phyloP scores from a whole-genome alignment of 2,797 vertebrate genomes.

The Botia kubotai region DNA sequence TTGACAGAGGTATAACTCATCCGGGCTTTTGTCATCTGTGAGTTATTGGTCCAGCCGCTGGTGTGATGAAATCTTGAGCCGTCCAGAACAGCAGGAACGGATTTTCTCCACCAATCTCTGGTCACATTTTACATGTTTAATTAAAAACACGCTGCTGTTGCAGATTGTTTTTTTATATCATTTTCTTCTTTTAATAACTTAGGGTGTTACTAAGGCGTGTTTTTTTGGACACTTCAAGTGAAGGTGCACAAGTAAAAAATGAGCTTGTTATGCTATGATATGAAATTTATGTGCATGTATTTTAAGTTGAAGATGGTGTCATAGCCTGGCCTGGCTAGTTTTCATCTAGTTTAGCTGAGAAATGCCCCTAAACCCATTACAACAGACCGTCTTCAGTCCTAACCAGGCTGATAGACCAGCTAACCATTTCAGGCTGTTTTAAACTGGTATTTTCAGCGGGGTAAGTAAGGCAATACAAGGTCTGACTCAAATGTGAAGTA shows the following conservation, averaged over 20 bases:
- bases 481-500: too few species aligned
- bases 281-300: not conserved
- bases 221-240: slow-evolving; percentile 61
- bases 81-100: slow-evolving; percentile 59
- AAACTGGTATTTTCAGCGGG: not conserved
- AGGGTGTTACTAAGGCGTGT: slow-evolving; percentile 58
- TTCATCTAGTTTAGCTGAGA: not conserved
- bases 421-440: not conserved
- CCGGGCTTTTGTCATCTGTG: slow-evolving; percentile 77
- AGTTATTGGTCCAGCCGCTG: slow-evolving; percentile 78
- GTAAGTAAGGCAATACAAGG: too few species aligned
- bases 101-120: slow-evolving; percentile 59
- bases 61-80: slow-evolving; percentile 62
- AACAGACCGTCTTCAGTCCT: not conserved
- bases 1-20: slow-evolving; percentile 83
- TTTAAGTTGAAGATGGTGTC: not conserved
- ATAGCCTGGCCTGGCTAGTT: not conserved
- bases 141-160: slow-evolving; percentile 68
- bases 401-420: not conserved
- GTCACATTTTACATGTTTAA: slow-evolving; percentile 61
- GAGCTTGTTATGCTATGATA: not conserved
- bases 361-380: not conserved
- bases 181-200: slow-evolving; percentile 67
- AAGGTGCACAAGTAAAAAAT: slow-evolving; percentile 55
- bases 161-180: slow-evolving; percentile 49